These are phyloP conservation scores for Heteromormyrus szaboi DNA, from an alignment of 2,797 vertebrate species.

Conservation along the genomic window DNA sequence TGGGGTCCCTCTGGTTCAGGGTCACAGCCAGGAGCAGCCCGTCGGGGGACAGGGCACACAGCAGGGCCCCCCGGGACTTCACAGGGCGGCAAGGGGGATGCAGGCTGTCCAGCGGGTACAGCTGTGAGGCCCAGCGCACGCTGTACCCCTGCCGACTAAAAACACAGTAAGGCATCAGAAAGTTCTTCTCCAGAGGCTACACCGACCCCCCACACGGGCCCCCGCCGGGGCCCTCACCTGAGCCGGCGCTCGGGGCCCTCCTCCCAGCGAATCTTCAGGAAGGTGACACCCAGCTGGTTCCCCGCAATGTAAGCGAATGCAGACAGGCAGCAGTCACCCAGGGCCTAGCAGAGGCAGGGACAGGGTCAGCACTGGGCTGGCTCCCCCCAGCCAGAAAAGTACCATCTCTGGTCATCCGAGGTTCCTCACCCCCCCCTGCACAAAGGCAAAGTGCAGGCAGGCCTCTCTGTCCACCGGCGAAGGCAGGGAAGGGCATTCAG, in stretches of 20 bases:
- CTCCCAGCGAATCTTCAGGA: slow-evolving; percentile 75
- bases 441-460: slow-evolving; percentile 66
- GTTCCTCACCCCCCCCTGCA: slow-evolving; percentile 73
- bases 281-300: slow-evolving; percentile 66
- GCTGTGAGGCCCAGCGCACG: slow-evolving; percentile 72
- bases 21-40: slow-evolving; percentile 73
- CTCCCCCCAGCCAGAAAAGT: background rate
- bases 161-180: background rate
- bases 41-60: slow-evolving; percentile 77
- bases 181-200: background rate
- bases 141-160: slow-evolving; percentile 63
- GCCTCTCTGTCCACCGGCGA: slow-evolving; percentile 76
- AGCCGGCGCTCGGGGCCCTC: slow-evolving; percentile 48
- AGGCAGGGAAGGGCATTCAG: slow-evolving; percentile 62
- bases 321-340: slow-evolving; percentile 78
- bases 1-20: slow-evolving; percentile 84
- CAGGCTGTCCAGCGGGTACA: slow-evolving; percentile 61
- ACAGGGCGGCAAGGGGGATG: slow-evolving; percentile 68
- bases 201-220: background rate
- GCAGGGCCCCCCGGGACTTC: slow-evolving; percentile 82
- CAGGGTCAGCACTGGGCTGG: background rate
- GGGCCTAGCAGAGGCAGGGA: slow-evolving; percentile 50
- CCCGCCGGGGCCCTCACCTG: slow-evolving; percentile 43
- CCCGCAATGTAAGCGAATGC: slow-evolving; percentile 76
- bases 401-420: background rate